phyloP scores from a whole-genome alignment of 1,140 invertebrate genomes.

The Whitmania pigra region DNA sequence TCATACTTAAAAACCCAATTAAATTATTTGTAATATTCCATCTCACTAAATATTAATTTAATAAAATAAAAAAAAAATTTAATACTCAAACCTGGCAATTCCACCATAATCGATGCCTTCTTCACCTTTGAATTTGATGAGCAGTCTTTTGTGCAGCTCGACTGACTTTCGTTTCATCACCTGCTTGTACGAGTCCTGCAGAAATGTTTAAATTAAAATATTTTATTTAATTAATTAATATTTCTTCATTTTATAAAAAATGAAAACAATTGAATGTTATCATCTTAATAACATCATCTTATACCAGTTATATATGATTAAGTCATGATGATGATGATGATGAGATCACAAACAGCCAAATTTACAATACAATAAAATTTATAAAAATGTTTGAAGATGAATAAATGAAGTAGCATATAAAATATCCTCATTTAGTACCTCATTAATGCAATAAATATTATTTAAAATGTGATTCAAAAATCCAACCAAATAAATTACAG shows the following conservation, averaged over 20 bases:
- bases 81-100: conserved; percentile 52
- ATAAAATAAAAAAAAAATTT: no score
- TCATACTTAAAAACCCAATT: no score
- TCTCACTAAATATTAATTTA: no score
- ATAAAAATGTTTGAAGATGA: not conserved
- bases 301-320: no score
- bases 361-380: not conserved
- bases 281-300: no score
- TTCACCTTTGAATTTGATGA: conserved; percentile 91
- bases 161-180: conserved; percentile 93
- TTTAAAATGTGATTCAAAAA: no score
- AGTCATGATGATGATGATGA: no score
- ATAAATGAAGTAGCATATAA: not conserved
- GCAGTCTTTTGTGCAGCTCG: conserved; percentile 68
- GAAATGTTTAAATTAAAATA: not conserved
- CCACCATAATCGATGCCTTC: conserved; percentile 93
- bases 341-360: no score
- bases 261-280: no score
- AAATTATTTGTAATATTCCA: no score
- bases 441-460: not conserved
- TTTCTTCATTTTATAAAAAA: no score
- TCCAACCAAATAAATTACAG: no score
- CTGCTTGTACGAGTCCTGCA: conserved; percentile 64
- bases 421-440: not conserved
- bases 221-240: not conserved